phyloP scores from a whole-genome alignment of 2,888 invertebrate species.

The Aspidapion aeneum region DNA sequence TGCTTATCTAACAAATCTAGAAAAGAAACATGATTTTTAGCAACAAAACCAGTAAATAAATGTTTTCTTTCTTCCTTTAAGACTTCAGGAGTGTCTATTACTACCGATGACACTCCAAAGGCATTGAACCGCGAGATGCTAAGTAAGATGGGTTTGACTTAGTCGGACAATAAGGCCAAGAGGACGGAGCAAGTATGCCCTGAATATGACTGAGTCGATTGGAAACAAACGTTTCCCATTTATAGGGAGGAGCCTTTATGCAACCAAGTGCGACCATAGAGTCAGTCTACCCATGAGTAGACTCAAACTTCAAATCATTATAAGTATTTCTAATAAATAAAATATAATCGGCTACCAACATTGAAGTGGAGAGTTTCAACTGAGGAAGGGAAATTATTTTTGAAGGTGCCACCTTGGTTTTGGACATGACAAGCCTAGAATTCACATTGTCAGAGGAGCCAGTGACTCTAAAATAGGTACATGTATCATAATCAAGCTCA shows the following conservation, averaged over 20 bases:
- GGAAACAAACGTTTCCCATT: neutral
- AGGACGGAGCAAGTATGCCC: neutral
- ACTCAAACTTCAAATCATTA: neutral
- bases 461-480: neutral
- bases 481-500: no score
- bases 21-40: neutral
- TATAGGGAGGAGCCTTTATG: conserved; percentile 6
- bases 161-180: conserved; percentile 7
- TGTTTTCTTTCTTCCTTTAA: no score
- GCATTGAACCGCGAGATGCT: conserved; percentile 10
- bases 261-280: conserved; percentile 2
- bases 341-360: neutral
- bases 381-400: neutral
- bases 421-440: neutral
- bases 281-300: conserved; percentile 4
- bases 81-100: no score
- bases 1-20: neutral
- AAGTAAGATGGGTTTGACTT: conserved; percentile 8
- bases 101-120: conserved; percentile 4
- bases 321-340: neutral
- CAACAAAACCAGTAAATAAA: neutral
- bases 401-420: neutral
- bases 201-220: conserved; percentile 1
- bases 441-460: neutral
- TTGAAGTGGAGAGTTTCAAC: neutral